A percentile compares a stretch with the other conserved stretches of the same genome.
phyloP scores from a whole-genome alignment of 2,113 vertebrate genomes.

The Microcebus tavaratra region DNA sequence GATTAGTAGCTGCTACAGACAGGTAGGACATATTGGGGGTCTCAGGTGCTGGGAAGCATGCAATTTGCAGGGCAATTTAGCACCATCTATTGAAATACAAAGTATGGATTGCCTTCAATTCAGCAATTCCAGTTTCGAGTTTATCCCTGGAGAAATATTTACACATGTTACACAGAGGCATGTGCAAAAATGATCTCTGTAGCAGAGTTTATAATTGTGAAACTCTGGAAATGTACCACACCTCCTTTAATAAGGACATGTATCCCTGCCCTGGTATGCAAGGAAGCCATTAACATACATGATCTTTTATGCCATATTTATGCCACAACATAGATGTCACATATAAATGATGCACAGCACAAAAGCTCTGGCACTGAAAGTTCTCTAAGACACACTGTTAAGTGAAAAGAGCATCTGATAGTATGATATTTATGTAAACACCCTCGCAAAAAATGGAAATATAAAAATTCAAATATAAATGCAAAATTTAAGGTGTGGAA shows the following conservation, averaged over 20 bases:
- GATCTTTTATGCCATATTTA: too few relatives aligned
- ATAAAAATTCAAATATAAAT: not conserved
- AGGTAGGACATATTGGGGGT: not conserved
- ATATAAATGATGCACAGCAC: not conserved
- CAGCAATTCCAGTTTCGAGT: not conserved
- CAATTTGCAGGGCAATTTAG: not conserved
- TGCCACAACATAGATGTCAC: not conserved
- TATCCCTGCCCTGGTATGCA: not conserved
- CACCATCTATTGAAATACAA: not conserved
- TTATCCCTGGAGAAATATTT: not conserved
- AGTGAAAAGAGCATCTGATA: not conserved
- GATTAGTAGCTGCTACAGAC: not conserved
- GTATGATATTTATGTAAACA: not conserved
- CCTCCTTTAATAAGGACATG: not conserved
- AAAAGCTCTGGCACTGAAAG: too few relatives aligned
- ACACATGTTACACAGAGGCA: not conserved
- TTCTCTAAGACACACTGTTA: not conserved
- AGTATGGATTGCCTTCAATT: not conserved
- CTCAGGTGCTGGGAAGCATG: not conserved
- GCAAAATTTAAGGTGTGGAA: not conserved
- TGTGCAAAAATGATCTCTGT: not conserved
- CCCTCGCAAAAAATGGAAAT: not conserved
- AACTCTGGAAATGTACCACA: too few relatives aligned
- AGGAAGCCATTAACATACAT: rapidly evolving
- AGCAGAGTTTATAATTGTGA: not conserved